Evolutionary conservation across 23 tunicate species (phyloP), one percentile per base, ranked within the genome.

Genomic region (Diplosoma virens): DNA sequence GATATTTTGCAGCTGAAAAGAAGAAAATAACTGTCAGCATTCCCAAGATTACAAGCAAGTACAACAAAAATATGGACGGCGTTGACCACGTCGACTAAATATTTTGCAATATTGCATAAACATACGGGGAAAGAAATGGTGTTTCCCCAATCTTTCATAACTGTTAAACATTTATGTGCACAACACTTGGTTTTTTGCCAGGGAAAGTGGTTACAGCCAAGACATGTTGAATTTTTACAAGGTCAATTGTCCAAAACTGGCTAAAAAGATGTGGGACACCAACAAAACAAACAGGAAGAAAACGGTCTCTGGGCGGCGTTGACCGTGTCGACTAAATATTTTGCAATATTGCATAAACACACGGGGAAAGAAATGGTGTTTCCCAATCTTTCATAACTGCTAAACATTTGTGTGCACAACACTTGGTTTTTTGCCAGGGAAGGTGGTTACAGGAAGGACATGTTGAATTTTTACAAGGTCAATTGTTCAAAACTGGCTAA

Each of bases 161-260:
- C 5, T 56, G 21, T 56, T 56, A 21, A 56, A 56, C 25, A 21
- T 56, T 16, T 56, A 23, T 56, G 64, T 56, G 64, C 16, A 56
- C 64, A 56, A 56, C 64, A 23, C 64, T 56, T 56, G 64, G 64
- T 23, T 56, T 18, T 56, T 56, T 56, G 18, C 64, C 24, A 56
- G 64, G 64, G 64, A 56, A 56, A 23, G 64, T 56, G 64, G 64
- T 56, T 56, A 56, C 64, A 56, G 64, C 24, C 64, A 56, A 56
- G 64, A 56, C 64, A 56, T 56, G 64, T 21, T 56, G 22, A n/a
- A 56, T 23, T 21, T 56, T 56, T 56, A 56, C 64, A 18, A 56
- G 64, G 20, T 56, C 64, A 56, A 18, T 56, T 18, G 64, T 56
- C 6, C 64, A 56, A 56, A 56, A 18, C 64, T 56, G 64, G 52